Percentiles rank a stretch among this genome's conserved stretches.
Evolutionary conservation across 2,888 invertebrate species (phyloP).

Genomic region (Drosophila austrosaltans): DNA sequence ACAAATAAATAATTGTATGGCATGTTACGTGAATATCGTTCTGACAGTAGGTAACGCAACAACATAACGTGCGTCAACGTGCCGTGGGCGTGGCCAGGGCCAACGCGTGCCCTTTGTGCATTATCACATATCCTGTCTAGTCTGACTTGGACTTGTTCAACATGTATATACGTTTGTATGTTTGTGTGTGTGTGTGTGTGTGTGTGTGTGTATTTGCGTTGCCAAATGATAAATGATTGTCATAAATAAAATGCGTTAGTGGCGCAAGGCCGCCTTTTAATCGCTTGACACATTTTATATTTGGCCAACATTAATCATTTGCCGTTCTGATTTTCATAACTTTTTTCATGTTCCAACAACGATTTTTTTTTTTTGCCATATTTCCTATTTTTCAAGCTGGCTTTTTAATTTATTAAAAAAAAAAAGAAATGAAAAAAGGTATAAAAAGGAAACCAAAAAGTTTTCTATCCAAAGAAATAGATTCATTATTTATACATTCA

Average conservation of each 20-base stretch:
- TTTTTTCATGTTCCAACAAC: constrained; percentile 20
- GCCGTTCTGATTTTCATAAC: constrained; percentile 49
- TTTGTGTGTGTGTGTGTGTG: not conserved
- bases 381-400: constrained; percentile 7
- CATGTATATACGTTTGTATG: not conserved
- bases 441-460: constrained; percentile 38
- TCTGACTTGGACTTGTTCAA: constrained; percentile 15
- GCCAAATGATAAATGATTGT: constrained; percentile 69
- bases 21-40: constrained; percentile 41
- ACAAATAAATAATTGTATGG: constrained; percentile 57
- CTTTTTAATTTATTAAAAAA: constrained; percentile 49
- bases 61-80: constrained; percentile 19
- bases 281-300: constrained; percentile 72
- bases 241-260: constrained; percentile 63
- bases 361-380: not conserved
- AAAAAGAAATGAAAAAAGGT: not conserved
- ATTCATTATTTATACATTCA: constrained; percentile 57
- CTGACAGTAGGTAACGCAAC: constrained; percentile 41
- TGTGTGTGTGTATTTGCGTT: constrained; percentile 29
- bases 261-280: constrained; percentile 66
- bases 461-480: constrained; percentile 26
- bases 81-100: constrained; percentile 1
- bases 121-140: constrained; percentile 64
- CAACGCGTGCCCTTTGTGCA: constrained; percentile 48
- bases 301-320: constrained; percentile 70